Evolutionary conservation across 2,113 vertebrate genomes (phyloP), one percentile per base, ranked within the genome.

Genomic region (Nematolebias whitei): DNA sequence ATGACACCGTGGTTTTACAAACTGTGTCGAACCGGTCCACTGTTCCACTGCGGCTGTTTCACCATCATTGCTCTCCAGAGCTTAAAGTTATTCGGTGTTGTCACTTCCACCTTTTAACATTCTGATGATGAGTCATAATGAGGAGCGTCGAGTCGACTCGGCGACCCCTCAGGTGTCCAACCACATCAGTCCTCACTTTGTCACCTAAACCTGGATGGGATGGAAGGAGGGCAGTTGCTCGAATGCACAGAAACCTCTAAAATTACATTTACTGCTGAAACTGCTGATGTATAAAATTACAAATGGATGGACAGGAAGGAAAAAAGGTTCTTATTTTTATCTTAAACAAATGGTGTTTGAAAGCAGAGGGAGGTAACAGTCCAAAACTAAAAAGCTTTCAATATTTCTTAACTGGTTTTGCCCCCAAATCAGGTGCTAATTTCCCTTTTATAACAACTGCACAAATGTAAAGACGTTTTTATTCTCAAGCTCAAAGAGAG

Each of bases 181-280:
- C 53, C 57, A 22, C 82, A 73, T 88, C 80, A 78, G 71, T 89
- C 82, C 73, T 63, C 67, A 79, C 12, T 29, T 63, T 78, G 78
- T 76, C 74, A 72, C 39, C 68, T 55, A 83, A 84, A 72, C 75
- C 63, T 79, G 61, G 5, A 51, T 0, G 62, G 78, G 56, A 57
- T 1, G 13, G 38, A 75, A 22, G 64, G 9, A 59, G 39, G 43
- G 20, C 53, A 20, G 32, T 20, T 18, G 1, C 2, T 53, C n/a
- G 14, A 1, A 50, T 10, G 40, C 53, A 58, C 40, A 35, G 9
- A 24, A 0, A 59, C 68, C 59, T 74, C 18, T 54, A 63, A 67
- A 52, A 39, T 71, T 54, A 22, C 19, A 22, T 19, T 16, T 13
- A 61, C 52, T 51, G 16, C 6, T 19, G 15, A 45, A 47, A 12